These are phyloP conservation scores for Oreortyx pictus DNA, from an alignment of 2,797 vertebrate genomes.

Conservation along the genomic window DNA sequence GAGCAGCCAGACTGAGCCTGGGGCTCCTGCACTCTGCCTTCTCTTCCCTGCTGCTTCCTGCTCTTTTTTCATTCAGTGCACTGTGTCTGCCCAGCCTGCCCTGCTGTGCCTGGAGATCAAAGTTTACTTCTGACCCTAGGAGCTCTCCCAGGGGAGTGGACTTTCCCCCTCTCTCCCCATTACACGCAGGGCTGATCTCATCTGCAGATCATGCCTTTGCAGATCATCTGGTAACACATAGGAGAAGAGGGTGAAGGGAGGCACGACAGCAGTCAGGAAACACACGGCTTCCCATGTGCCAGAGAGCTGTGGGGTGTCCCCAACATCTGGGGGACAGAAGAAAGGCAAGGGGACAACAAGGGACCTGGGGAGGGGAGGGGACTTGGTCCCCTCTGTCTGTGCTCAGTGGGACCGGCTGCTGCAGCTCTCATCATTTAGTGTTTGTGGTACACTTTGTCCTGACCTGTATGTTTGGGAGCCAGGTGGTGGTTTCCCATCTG, in stretches of 20 bases:
- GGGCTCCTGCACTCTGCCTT: neutral
- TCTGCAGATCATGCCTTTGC: neutral
- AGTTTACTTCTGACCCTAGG: neutral
- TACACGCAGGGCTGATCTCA: neutral
- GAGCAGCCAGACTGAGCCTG: neutral
- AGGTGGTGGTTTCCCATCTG: accelerated
- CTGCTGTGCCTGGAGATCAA: neutral
- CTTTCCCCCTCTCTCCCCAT: neutral
- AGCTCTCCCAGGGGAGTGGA: accelerated
- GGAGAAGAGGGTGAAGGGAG: neutral
- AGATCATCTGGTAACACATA: too few species aligned
- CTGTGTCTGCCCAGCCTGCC: neutral
- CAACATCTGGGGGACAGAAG: too few species aligned
- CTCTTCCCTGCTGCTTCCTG: conserved; percentile 37
- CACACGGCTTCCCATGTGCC: neutral
- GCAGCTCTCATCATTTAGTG: accelerated
- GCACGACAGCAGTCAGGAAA: neutral
- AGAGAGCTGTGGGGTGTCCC: accelerated
- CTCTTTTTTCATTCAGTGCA: conserved; percentile 1
- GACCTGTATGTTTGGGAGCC: neutral
- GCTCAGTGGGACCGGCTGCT: neutral
- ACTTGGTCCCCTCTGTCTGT: neutral
- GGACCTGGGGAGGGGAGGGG: neutral
- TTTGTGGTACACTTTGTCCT: neutral
- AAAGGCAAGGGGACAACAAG: neutral